phyloP scores from a whole-genome alignment of 2,888 invertebrate genomes.

The Drosophila flavopinicola region DNA sequence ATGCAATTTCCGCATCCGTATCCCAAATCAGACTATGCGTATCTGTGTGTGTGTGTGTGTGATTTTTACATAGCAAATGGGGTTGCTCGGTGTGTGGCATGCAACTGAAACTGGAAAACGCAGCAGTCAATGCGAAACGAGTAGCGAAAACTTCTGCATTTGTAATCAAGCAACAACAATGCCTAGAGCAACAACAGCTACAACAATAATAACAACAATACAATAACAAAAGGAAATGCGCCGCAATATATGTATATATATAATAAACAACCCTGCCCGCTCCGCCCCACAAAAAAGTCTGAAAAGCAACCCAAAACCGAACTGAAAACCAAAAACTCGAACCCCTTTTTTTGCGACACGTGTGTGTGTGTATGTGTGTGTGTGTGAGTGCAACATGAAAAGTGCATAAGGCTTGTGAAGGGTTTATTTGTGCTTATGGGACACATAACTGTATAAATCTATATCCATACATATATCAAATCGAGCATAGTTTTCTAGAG shows the following conservation, averaged over 20 bases:
- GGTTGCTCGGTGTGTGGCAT: constrained; percentile 49
- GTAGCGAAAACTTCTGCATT: constrained; percentile 64
- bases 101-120: constrained; percentile 53
- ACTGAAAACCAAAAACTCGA: constrained; percentile 43
- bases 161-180: constrained; percentile 70
- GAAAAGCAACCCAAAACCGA: constrained; percentile 35
- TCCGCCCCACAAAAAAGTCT: constrained; percentile 22
- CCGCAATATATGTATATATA: no score
- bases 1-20: constrained; percentile 34
- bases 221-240: constrained; percentile 25
- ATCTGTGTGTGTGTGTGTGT: constrained; percentile 18
- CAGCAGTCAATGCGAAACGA: constrained; percentile 21
- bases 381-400: constrained; percentile 32
- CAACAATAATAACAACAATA: constrained; percentile 23
- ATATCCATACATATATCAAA: background rate
- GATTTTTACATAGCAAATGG: constrained; percentile 33
- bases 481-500: background rate
- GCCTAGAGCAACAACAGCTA: constrained; percentile 15
- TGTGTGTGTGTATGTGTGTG: constrained; percentile 22
- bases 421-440: constrained; percentile 5
- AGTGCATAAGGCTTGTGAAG: constrained; percentile 25
- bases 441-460: background rate
- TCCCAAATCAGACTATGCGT: constrained; percentile 8
- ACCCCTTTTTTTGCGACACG: constrained; percentile 56
- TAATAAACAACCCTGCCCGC: constrained; percentile 63